These are phyloP conservation scores for Asbolus verrucosus DNA, from an alignment of 1,140 invertebrate genomes.

Conservation along the genomic window DNA sequence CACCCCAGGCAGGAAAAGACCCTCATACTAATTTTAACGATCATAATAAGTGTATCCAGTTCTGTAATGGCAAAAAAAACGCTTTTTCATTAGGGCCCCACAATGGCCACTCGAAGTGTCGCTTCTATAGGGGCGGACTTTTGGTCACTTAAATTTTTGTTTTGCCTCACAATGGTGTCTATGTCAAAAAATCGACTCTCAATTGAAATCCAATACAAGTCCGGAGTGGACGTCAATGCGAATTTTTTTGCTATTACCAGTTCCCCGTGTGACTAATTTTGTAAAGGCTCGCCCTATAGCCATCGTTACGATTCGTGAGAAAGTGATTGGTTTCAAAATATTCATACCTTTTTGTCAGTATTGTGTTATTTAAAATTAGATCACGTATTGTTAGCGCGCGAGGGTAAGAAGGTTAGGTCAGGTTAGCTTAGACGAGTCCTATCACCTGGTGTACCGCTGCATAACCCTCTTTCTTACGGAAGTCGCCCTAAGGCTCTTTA, in stretches of 20 bases:
- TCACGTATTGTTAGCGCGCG: constrained; percentile 55
- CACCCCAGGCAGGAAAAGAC: no score
- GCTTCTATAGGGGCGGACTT: not conserved
- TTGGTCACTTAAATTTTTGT: no score
- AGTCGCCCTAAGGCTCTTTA: constrained; percentile 37
- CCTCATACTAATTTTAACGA: constrained; percentile 27
- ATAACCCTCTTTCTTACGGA: constrained; percentile 34
- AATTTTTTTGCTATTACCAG: constrained; percentile 14
- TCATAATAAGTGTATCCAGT: constrained; percentile 19
- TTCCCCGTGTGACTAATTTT: constrained; percentile 16
- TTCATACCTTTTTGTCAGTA: constrained; percentile 52
- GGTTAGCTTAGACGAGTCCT: constrained; percentile 49
- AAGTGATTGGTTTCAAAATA: constrained; percentile 52
- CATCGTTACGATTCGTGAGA: constrained; percentile 47
- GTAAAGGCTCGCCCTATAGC: constrained; percentile 25
- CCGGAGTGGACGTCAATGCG: no score
- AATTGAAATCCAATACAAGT: no score
- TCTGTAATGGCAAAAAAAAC: constrained; percentile 24
- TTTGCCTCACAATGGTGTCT: no score
- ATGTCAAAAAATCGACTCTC: no score
- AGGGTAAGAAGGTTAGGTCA: constrained; percentile 54
- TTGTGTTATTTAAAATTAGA: constrained; percentile 61
- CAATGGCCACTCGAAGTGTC: constrained; percentile 3
- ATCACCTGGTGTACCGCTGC: constrained; percentile 41
- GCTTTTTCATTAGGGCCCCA: constrained; percentile 21